Conservation (phyloP, 1,140 invertebrate genomes). For the Drosophila eugracilis region DNA sequence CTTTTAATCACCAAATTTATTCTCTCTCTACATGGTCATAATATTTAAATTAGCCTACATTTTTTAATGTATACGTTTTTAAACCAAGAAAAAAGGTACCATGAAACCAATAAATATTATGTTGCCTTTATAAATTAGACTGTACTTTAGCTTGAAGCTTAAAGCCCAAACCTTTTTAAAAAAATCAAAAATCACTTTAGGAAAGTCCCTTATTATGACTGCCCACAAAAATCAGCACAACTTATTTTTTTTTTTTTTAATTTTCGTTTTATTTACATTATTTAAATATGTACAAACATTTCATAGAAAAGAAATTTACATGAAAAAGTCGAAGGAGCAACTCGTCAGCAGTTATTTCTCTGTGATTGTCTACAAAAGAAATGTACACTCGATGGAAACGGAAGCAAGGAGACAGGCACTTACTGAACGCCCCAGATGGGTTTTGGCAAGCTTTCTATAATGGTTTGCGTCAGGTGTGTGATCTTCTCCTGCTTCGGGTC, state of each 20-base stretch:
- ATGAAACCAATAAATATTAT: too few species aligned
- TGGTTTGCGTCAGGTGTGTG: conserved; percentile 13
- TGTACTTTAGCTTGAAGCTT: too few species aligned
- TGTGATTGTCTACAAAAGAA: conserved; percentile 63
- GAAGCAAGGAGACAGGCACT: conserved; percentile 29
- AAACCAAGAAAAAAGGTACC: too few species aligned
- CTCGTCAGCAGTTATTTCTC: conserved; percentile 62
- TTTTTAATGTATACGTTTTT: too few species aligned
- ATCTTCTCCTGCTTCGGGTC: conserved; percentile 25
- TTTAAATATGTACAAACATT: conserved; percentile 83
- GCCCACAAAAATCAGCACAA: not conserved
- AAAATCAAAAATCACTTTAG: too few species aligned
- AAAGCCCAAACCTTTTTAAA: too few species aligned
- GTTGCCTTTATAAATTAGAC: too few species aligned
- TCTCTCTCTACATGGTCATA: too few species aligned
- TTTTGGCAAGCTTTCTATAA: conserved; percentile 57
- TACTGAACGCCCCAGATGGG: conserved; percentile 33
- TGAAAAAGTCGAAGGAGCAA: conserved; percentile 78
- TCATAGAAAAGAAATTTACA: conserved; percentile 80
- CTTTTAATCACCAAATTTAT: too few species aligned
- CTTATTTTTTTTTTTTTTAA: conserved; percentile 29
- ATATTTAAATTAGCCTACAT: too few species aligned
- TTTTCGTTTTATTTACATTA: conserved; percentile 82
- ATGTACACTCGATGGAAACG: conserved; percentile 63
- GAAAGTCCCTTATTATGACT: not conserved